Base-by-base conservation (phyloP, 2,888 invertebrate species). In the Sarcophaga subvicina region DNA sequence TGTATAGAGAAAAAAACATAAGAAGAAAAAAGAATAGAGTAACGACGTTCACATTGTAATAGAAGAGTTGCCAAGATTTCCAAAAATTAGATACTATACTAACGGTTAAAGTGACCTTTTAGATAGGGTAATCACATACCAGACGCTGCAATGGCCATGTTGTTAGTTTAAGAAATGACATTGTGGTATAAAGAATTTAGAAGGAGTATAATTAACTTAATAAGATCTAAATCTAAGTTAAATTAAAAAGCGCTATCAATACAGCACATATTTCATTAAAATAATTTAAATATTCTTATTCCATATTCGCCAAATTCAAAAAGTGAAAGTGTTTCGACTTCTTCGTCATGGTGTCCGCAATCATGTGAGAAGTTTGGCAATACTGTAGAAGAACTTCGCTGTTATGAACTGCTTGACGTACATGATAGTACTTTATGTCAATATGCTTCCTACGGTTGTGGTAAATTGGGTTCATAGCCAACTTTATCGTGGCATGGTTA, bases 401-500 rank as follows among this genome's bases (percentile, higher is more conserved):
- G 12, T 69, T 69, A 17, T 20, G 14, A 17, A 69, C 20, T 37
- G n/a, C 37, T 69, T 69, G n/a, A 47, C 69, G 45, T n/a, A 69
- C 47, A 47, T 69, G 45, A 45, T 69, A 11, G n/a, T 69, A 69
- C 47, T 69, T 69, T 17, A 69, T 47, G n/a, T 37, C 45, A 45
- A 69, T n/a, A 17, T 47, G 45, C n/a, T 67, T 67, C 11, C 20
- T 47, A 47, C 67, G 67, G 47, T 67, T 67, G 47, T 67, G 67
- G 20, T 47, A 47, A 47, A 67, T 45, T 17, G 86, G 87, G 45
- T 87, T 86, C n/a, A 54, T 79, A 20, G 86, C 85, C 22, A 88
- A 67, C 69, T 88, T 87, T 20, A 88, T 66, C 64, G 87, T 83
- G 22, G 78, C 78, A 62, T 83, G 75, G 47, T 87, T 87, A 20